Conservation (phyloP, 2,888 invertebrate genomes). For the Choristoneura rosaceana region DNA sequence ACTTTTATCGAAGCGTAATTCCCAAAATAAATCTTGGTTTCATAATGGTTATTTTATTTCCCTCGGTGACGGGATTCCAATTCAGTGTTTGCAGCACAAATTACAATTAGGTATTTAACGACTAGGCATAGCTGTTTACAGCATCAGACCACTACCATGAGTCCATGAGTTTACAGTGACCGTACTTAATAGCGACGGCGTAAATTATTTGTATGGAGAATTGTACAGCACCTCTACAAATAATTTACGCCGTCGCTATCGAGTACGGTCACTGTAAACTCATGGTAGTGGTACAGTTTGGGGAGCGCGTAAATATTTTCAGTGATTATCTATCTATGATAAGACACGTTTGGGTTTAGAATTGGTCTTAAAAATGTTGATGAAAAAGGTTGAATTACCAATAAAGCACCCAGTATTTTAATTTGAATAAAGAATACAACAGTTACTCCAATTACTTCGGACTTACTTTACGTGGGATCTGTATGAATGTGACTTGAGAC, state of each 20-base stretch:
- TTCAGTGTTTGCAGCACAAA: conserved; percentile 21
- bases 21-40: not conserved
- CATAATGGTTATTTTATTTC: not conserved
- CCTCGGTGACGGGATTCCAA: conserved; percentile 23
- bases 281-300: too few species aligned
- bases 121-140: not conserved
- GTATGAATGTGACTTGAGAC: not conserved
- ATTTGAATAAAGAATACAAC: not conserved
- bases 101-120: conserved; percentile 13
- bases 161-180: too few species aligned
- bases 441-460: conserved; percentile 6
- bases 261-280: too few species aligned
- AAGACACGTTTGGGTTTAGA: conserved; percentile 26
- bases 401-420: not conserved
- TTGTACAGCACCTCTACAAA: too few species aligned
- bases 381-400: not conserved
- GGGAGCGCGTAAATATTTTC: conserved; percentile 15
- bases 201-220: too few species aligned
- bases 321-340: conserved; percentile 20
- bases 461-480: not conserved
- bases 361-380: conserved; percentile 5
- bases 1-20: not conserved
- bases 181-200: too few species aligned
- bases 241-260: too few species aligned
- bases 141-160: too few species aligned